Percentiles rank a stretch among this genome's conserved stretches.
Evolutionary conservation across 2,113 vertebrate genomes (phyloP).

Genomic region (Cinclus mexicanus): DNA sequence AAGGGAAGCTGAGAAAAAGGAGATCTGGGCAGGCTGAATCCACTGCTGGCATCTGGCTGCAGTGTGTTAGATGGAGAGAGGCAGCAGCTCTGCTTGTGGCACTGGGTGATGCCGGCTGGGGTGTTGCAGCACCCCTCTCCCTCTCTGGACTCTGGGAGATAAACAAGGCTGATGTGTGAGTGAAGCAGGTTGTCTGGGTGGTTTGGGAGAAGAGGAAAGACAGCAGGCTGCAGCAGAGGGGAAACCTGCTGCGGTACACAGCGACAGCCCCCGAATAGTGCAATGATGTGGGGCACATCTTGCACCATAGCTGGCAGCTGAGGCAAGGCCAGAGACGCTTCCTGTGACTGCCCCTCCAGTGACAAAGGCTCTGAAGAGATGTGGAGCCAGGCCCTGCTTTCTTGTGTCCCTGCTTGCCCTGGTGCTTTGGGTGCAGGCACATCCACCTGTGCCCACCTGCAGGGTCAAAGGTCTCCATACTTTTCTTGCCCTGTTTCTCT

Average conservation of each 20-base stretch:
- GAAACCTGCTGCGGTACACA: background rate
- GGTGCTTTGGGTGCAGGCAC: background rate
- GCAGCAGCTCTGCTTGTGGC: background rate
- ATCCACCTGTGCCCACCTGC: background rate
- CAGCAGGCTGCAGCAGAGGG: background rate
- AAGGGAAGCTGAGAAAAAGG: background rate
- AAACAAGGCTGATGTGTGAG: background rate
- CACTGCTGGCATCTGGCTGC: background rate
- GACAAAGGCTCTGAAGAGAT: background rate
- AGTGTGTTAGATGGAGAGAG: background rate
- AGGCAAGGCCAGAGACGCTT: background rate
- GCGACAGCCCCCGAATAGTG: background rate
- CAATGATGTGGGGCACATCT: background rate
- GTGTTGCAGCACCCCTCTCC: background rate
- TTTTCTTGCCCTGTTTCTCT: background rate
- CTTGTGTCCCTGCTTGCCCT: background rate
- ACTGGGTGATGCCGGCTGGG: rapidly evolving
- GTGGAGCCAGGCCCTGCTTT: background rate
- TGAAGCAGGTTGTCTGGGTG: background rate
- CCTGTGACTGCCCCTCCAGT: background rate
- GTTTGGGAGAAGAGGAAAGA: background rate
- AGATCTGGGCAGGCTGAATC: background rate
- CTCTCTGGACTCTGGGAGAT: background rate
- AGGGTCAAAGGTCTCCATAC: background rate
- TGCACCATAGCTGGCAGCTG: background rate